Percentiles rank a stretch among this genome's conserved stretches.
phyloP scores from a whole-genome alignment of 1,140 invertebrate genomes.

The Holotrichia oblita region DNA sequence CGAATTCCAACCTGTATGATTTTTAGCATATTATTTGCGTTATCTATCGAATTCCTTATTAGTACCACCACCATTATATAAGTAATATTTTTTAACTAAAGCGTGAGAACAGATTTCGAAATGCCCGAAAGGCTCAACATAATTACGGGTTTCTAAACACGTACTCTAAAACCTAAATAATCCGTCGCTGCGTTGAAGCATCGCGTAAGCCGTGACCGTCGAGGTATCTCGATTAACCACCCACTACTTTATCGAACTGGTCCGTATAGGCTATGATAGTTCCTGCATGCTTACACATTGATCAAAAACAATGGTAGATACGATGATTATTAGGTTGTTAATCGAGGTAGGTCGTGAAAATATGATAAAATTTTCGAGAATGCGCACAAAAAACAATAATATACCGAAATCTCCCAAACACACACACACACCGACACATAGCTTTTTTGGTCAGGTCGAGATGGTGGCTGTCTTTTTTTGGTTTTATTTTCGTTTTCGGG shows the following conservation, averaged over 20 bases:
- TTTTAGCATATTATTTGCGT: not conserved
- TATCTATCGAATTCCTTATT: not conserved
- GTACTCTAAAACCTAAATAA: constrained; percentile 3
- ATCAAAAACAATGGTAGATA: constrained; percentile 37
- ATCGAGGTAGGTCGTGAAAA: constrained; percentile 38
- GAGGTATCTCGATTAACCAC: not conserved
- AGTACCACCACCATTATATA: not conserved
- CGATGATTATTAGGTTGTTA: constrained; percentile 35
- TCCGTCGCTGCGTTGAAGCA: not conserved
- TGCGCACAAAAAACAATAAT: constrained; percentile 30
- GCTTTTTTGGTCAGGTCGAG: not conserved
- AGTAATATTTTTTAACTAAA: constrained; percentile 18
- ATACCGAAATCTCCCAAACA: not conserved
- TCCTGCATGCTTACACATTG: constrained; percentile 31
- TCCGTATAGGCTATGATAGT: constrained; percentile 9
- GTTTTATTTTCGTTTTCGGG: not conserved
- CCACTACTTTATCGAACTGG: constrained; percentile 17
- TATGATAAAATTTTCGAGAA: constrained; percentile 31
- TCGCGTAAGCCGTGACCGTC: not conserved
- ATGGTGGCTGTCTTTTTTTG: not conserved
- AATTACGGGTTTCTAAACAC: constrained; percentile 37
- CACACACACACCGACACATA: not conserved
- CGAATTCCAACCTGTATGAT: not conserved
- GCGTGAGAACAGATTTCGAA: constrained; percentile 40
- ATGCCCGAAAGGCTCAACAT: constrained; percentile 30